A percentile compares a stretch with the other conserved stretches of the same genome.
Evolutionary conservation across 2,797 vertebrate species (phyloP).

Genomic region (Esox masquinongy): DNA sequence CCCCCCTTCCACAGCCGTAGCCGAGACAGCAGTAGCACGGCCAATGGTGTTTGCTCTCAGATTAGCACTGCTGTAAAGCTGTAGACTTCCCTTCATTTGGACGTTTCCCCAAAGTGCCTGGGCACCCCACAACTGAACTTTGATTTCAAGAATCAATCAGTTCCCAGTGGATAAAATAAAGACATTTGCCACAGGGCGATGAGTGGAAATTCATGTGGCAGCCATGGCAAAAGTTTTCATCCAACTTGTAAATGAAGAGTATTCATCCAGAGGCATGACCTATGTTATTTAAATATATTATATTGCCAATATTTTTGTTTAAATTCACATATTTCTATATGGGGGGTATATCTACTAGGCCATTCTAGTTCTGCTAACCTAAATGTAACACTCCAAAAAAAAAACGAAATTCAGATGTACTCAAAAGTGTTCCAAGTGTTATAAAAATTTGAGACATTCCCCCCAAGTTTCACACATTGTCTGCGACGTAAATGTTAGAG

Average conservation of each 20-base stretch:
- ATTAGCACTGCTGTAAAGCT: neutral
- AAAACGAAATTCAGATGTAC: slow-evolving; percentile 50
- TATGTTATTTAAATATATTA: no score
- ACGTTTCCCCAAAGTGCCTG: slow-evolving; percentile 8
- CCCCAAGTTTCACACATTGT: slow-evolving; percentile 58
- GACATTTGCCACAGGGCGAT: slow-evolving; percentile 35
- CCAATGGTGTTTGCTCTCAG: slow-evolving; percentile 21
- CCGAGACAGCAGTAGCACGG: slow-evolving; percentile 6
- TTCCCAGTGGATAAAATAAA: slow-evolving; percentile 17
- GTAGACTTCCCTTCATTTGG: neutral
- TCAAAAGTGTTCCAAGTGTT: slow-evolving; percentile 45
- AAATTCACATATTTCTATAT: no score
- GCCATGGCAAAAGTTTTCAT: slow-evolving; percentile 43
- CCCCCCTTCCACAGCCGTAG: slow-evolving; percentile 7
- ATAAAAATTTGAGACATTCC: slow-evolving; percentile 53
- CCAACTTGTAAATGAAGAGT: slow-evolving; percentile 38
- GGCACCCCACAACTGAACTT: slow-evolving; percentile 37
- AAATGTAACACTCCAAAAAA: slow-evolving; percentile 50
- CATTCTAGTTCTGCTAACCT: slow-evolving; percentile 30
- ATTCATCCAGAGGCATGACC: slow-evolving; percentile 12
- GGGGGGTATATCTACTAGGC: slow-evolving; percentile 29
- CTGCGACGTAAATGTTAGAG: slow-evolving; percentile 51
- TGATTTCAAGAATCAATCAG: slow-evolving; percentile 51
- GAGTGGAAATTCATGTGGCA: slow-evolving; percentile 36
- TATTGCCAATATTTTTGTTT: no score